Base-by-base conservation (phyloP, 2,113 vertebrate species). In the Argyrosomus japonicus region DNA sequence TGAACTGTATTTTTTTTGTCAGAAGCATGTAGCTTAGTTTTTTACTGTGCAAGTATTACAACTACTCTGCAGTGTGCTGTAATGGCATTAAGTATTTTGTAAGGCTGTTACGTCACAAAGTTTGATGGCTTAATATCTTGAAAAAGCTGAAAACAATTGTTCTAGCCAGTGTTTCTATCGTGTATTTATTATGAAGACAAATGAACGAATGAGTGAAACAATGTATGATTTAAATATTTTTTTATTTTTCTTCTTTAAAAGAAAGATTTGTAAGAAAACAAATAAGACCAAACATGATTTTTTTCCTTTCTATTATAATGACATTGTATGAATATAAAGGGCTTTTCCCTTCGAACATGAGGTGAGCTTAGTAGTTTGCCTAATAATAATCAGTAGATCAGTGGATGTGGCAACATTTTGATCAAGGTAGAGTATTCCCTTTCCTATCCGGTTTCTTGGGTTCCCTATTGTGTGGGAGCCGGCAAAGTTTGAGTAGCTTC, bases 201-300 rank as follows among this genome's bases (percentile, higher is more conserved):
- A 12, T 23, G 18, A 68, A 78, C 0, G 18, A 79, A 90, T 29
- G 4, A 82, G 9, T 29, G 21, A 68, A 72, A 69, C n/a, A 47
- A 29, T 5, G 18, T 73, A 47, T 84, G 81, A 94, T 93, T 94
- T 93, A 93, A 93, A 93, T 94, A 93, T 88, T 94, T 88, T 88
- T 94, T 95, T 90, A 89, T 93, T 94, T 87, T 87, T 89, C 63
- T 75, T 88, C 69, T 85, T 91, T 90, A 92, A 95, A 93, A 91
- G 90, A 85, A 91, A 89, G 83, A 87, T 92, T 92, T 86, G 90
- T 93, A 93, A 95, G 93, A 94, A 93, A 93, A 91, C 91, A 94
- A 88, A 74, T 90, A 93, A 93, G 91, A 93, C 91, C 83, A 77
- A 85, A 90, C 89, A 88, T 90, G 82, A 89, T 85, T 82, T 88